Evolutionary conservation across 2,113 vertebrate species (phyloP), one percentile per base, ranked within the genome.

Genomic region (Lutjanus erythropterus): DNA sequence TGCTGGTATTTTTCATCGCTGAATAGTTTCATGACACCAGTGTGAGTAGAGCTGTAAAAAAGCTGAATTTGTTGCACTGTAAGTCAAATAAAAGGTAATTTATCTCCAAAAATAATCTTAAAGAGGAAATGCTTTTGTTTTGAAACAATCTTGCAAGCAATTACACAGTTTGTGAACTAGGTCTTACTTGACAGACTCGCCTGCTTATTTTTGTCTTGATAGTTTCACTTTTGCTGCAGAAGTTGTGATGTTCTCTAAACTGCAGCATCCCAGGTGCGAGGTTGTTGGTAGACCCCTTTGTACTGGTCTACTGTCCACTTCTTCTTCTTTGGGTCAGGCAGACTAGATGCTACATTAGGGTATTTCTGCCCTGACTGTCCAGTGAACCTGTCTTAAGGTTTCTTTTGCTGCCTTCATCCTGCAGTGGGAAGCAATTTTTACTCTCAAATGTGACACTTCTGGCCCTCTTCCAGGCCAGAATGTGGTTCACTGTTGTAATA

Each of bases 211-310:
- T 21, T 16, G 9, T 11, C 29, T 31, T 58, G 27, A 19, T 58
- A 9, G 31, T 18, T 39, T 23, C 21, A 61, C 21, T n/a, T 61
- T 61, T 41, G 23, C 11, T 39, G 6, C 14, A 25, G 3, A 25
- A 27, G n/a, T 27, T 56, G 25, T 27, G 53, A 4, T 39, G 21
- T 61, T 6, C 7, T 21, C 3, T 8, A 37, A 39, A 15, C 11
- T 37, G 27, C 60, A 76, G 50, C 42, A 31, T 60, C 37, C 58
- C 67, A 62, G 37, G 6, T 62, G 58, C 12, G 37, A 37, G 35
- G 42, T 19, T 5, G 39, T 19, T 56, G 68, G 29, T 46, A 39
- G 37, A 39, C 37, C 37, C 9, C 37, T 39, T 9, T 1, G n/a
- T n/a, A n/a, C n/a, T n/a, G n/a, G n/a, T n/a, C n/a, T n/a, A n/a